Evolutionary conservation across 2,113 vertebrate species (phyloP).

Genomic region (Rhagologus leucostigma): DNA sequence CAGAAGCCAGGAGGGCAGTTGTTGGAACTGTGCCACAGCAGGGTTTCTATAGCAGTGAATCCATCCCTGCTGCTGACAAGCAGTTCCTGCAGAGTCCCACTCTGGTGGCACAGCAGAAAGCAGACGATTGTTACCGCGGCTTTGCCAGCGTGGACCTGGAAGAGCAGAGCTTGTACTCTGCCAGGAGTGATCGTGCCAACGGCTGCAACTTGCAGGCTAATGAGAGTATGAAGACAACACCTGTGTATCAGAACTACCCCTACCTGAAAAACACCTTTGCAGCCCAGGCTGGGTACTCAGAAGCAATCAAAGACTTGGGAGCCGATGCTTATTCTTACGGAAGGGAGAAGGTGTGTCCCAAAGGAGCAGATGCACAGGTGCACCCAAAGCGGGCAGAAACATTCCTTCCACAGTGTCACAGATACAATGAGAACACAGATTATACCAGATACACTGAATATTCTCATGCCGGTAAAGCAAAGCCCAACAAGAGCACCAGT

Average conservation of each 20-base stretch:
- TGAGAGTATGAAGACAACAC: slow-evolving; percentile 62
- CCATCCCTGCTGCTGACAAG: slow-evolving; percentile 67
- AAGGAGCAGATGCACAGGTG: slow-evolving; percentile 62
- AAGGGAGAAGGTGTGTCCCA: slow-evolving; percentile 70
- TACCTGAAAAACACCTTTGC: slow-evolving; percentile 67
- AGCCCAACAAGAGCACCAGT: slow-evolving; percentile 66
- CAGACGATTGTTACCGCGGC: slow-evolving; percentile 66
- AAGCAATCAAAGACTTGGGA: slow-evolving; percentile 67
- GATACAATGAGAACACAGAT: slow-evolving; percentile 65
- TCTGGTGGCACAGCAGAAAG: slow-evolving; percentile 65
- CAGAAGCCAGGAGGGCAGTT: slow-evolving; percentile 74
- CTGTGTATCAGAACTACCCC: slow-evolving; percentile 62
- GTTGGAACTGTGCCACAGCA: slow-evolving; percentile 69
- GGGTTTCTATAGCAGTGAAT: slow-evolving; percentile 67
- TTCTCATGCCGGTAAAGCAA: slow-evolving; percentile 64
- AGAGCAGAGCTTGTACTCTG: slow-evolving; percentile 69
- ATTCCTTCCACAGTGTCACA: slow-evolving; percentile 67
- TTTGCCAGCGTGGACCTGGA: slow-evolving; percentile 64
- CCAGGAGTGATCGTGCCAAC: slow-evolving; percentile 61
- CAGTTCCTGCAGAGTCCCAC: slow-evolving; percentile 56
- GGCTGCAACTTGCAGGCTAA: slow-evolving; percentile 60
- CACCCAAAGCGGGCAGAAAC: slow-evolving; percentile 69
- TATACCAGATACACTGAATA: slow-evolving; percentile 69
- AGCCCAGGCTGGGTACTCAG: slow-evolving; percentile 57
- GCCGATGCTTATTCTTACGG: slow-evolving; percentile 61